These are phyloP conservation scores for Siniperca scherzeri DNA, from an alignment of 2,797 vertebrate species.

Conservation along the genomic window DNA sequence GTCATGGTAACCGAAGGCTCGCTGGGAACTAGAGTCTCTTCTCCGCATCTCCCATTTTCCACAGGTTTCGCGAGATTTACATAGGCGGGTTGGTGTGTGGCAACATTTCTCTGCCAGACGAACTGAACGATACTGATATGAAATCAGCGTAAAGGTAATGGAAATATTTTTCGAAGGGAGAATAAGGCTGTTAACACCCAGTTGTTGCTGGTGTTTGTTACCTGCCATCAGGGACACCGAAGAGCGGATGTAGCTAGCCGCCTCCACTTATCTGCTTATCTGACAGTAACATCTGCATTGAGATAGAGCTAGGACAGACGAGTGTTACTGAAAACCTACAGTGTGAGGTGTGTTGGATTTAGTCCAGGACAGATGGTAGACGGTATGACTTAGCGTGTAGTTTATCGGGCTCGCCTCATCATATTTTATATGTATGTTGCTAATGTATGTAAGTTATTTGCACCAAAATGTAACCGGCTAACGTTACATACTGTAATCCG, in stretches of 20 bases:
- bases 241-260: slow-evolving; percentile 62
- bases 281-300: slow-evolving; percentile 78
- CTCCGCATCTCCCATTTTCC: slow-evolving; percentile 55
- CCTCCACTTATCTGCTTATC: slow-evolving; percentile 64
- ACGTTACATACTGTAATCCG: slow-evolving; percentile 20
- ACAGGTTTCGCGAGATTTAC: slow-evolving; percentile 81
- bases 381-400: background rate
- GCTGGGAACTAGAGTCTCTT: slow-evolving; percentile 68
- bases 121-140: slow-evolving; percentile 81
- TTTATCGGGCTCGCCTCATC: background rate
- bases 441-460: slow-evolving; percentile 26
- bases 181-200: background rate
- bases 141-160: slow-evolving; percentile 86
- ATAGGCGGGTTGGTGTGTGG: slow-evolving; percentile 70
- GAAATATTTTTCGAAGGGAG: background rate
- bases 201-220: slow-evolving; percentile 32
- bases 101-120: slow-evolving; percentile 78
- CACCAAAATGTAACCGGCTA: slow-evolving; percentile 24
- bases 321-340: slow-evolving; percentile 47
- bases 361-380: slow-evolving; percentile 55
- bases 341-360: slow-evolving; percentile 40
- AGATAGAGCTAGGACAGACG: slow-evolving; percentile 62
- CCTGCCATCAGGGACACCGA: slow-evolving; percentile 25
- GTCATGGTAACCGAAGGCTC: slow-evolving; percentile 3
- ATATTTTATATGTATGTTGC: slow-evolving; percentile 5